phyloP scores from a whole-genome alignment of 2,797 vertebrate genomes.

The Enteromius unitaeniatus region DNA sequence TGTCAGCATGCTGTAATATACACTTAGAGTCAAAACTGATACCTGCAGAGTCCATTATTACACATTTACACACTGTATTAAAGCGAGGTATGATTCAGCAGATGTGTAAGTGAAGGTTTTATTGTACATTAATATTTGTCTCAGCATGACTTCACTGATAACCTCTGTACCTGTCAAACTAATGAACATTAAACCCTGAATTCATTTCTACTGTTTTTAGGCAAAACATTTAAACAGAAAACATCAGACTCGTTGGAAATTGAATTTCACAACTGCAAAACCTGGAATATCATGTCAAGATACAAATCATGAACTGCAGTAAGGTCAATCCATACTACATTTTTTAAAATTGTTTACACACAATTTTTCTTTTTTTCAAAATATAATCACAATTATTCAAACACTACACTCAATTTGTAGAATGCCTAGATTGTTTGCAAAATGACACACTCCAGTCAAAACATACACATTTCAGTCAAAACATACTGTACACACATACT shows the following conservation, averaged over 20 bases:
- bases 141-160: neutral
- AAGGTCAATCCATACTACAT: neutral
- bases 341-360: too few relatives aligned
- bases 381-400: neutral
- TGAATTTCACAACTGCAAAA: neutral
- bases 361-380: too few relatives aligned
- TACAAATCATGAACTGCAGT: neutral
- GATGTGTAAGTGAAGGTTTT: conserved; percentile 9
- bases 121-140: conserved; percentile 1
- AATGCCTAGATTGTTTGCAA: conserved; percentile 3
- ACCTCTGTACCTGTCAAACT: conserved; percentile 15
- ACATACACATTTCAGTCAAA: too few relatives aligned
- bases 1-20: conserved; percentile 9
- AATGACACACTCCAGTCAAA: neutral
- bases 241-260: neutral
- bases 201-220: neutral
- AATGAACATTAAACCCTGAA: conserved; percentile 15
- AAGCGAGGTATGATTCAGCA: neutral
- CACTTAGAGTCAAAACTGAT: neutral
- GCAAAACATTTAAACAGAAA: neutral
- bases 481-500: neutral
- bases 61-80: neutral
- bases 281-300: neutral
- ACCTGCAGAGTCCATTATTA: neutral
- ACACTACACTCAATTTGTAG: neutral